A percentile compares a stretch with the other conserved stretches of the same genome.
Conservation (phyloP, 2,113 vertebrate species). For the Crotalus viridis region DNA sequence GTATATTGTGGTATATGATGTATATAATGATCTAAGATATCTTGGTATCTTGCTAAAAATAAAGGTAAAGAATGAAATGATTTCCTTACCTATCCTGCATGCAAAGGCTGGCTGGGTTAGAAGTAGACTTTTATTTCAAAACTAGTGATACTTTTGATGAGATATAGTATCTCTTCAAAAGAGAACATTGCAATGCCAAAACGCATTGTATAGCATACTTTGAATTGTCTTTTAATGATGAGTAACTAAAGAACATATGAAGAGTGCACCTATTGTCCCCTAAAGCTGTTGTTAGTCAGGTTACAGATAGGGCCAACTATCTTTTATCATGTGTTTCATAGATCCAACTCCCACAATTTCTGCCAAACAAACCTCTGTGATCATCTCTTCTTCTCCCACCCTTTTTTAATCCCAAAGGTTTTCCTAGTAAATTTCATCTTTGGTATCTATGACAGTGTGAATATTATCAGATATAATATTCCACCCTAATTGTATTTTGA, state of each 20-base stretch:
- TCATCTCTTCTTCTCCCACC: neutral
- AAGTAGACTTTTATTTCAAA: neutral
- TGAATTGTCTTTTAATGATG: neutral
- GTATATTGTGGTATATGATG: neutral
- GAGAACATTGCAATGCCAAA: neutral
- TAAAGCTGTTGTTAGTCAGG: neutral
- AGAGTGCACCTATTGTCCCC: neutral
- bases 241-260: neutral
- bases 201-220: neutral
- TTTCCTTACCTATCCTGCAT: neutral
- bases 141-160: neutral
- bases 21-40: neutral
- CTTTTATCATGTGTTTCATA: neutral
- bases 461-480: conserved; percentile 59
- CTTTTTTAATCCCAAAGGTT: conserved; percentile 41
- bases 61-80: neutral
- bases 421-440: conserved; percentile 55
- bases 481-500: conserved; percentile 50
- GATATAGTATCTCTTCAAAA: neutral
- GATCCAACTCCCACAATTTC: conserved; percentile 21
- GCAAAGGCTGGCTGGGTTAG: neutral
- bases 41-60: neutral
- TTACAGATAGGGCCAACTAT: neutral
- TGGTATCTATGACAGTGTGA: conserved; percentile 44
- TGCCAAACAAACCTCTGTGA: neutral